phyloP scores from a whole-genome alignment of 2,888 invertebrate species.

The Tetramorium bicarinatum region DNA sequence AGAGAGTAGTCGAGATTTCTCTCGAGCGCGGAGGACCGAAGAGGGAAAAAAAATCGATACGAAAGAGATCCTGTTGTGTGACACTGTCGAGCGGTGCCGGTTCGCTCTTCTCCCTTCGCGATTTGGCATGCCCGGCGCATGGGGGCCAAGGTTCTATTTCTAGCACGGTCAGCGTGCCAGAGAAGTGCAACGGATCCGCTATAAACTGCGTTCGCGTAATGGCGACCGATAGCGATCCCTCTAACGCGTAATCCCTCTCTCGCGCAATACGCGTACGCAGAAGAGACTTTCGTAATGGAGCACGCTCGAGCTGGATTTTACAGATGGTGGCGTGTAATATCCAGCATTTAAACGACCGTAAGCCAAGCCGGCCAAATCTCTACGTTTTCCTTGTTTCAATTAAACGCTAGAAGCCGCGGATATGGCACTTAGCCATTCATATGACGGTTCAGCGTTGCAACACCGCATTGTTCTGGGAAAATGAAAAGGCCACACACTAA shows the following conservation, averaged over 20 bases:
- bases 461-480: constrained; percentile 20
- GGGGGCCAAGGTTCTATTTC: constrained; percentile 74
- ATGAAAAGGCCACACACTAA: constrained; percentile 15
- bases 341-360: constrained; percentile 3
- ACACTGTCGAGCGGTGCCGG: background rate
- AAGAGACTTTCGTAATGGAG: constrained; percentile 8
- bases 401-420: background rate
- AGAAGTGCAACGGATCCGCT: constrained; percentile 78
- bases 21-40: background rate
- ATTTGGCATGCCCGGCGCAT: constrained; percentile 63
- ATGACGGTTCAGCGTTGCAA: constrained; percentile 16
- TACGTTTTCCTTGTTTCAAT: constrained; percentile 28
- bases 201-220: constrained; percentile 76
- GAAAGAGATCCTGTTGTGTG: constrained; percentile 9
- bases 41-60: constrained; percentile 11
- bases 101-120: constrained; percentile 26
- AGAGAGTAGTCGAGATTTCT: background rate
- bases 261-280: background rate
- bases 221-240: constrained; percentile 43
- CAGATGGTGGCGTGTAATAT: constrained; percentile 6
- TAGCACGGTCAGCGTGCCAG: constrained; percentile 76
- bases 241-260: background rate
- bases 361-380: background rate
- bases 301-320: background rate
- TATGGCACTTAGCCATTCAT: constrained; percentile 16